Conservation (phyloP, 2,113 vertebrate genomes). For the Apteryx owenii region DNA sequence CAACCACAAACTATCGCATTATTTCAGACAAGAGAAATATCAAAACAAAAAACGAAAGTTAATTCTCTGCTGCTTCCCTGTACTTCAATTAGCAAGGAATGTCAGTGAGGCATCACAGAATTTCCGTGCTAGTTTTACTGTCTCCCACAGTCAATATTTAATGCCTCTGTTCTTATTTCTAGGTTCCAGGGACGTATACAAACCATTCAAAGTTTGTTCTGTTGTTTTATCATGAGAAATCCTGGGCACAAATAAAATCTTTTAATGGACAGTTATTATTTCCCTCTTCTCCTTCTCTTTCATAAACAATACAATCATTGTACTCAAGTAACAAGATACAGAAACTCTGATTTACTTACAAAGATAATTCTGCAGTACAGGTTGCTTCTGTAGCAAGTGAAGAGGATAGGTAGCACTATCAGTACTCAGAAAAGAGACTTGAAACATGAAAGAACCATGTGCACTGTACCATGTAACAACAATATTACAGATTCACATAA, state of each 20-base stretch:
- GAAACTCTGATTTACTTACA: neutral
- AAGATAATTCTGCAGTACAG: neutral
- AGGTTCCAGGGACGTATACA: conserved; percentile 7
- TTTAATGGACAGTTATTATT: neutral
- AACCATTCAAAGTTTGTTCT: neutral
- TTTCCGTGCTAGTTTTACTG: conserved; percentile 48
- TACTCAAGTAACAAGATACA: neutral
- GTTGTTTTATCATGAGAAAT: conserved; percentile 12
- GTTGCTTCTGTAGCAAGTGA: neutral
- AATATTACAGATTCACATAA: neutral
- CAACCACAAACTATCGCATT: neutral
- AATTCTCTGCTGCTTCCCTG: conserved; percentile 22
- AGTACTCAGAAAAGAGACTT: neutral
- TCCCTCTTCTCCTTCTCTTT: neutral
- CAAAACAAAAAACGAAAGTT: neutral
- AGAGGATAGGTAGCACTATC: accelerated
- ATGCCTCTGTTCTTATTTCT: conserved; percentile 14
- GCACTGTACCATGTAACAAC: neutral
- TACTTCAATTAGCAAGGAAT: conserved; percentile 45
- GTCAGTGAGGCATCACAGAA: conserved; percentile 43
- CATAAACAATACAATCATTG: neutral
- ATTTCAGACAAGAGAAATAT: conserved; percentile 7
- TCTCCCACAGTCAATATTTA: conserved; percentile 19
- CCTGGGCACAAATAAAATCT: neutral
- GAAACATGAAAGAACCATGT: neutral